These are phyloP conservation scores for Apodemus speciosus DNA, from an alignment of 2,113 vertebrate genomes.

Conservation along the genomic window DNA sequence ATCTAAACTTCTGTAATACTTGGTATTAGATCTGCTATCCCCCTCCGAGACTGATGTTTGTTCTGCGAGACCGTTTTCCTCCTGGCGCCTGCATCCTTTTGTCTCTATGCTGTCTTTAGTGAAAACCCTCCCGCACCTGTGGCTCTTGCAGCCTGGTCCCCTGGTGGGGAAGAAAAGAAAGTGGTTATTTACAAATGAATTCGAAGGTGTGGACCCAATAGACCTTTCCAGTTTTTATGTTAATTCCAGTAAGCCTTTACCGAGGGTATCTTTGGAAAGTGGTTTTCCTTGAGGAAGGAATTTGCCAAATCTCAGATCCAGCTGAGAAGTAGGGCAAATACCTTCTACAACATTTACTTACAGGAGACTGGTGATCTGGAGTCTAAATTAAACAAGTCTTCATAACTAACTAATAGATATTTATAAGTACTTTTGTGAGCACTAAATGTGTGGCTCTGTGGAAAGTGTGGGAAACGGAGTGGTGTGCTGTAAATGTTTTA, in stretches of 20 bases:
- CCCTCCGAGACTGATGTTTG: conserved; percentile 56
- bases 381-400: conserved; percentile 48
- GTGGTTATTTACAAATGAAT: conserved; percentile 82
- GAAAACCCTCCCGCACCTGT: conserved; percentile 79
- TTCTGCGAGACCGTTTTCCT: conserved; percentile 58
- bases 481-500: conserved; percentile 64
- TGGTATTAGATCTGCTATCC: background rate
- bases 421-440: conserved; percentile 49
- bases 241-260: conserved; percentile 66
- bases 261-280: conserved; percentile 69
- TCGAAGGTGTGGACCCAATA: conserved; percentile 69
- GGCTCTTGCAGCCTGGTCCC: conserved; percentile 63
- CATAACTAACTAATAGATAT: conserved; percentile 7
- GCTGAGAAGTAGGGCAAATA: conserved; percentile 59
- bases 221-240: conserved; percentile 78
- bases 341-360: conserved; percentile 65
- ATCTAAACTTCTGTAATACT: conserved; percentile 5
- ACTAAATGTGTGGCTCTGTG: conserved; percentile 48
- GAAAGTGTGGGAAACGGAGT: conserved; percentile 40
- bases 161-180: conserved; percentile 44
- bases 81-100: conserved; percentile 75
- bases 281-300: conserved; percentile 68
- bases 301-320: conserved; percentile 66
- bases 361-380: background rate
- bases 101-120: conserved; percentile 65